Evolutionary conservation across 1,140 invertebrate genomes (phyloP), one percentile per base, ranked within the genome.

Genomic region (Venustaconcha ellipsiformis): DNA sequence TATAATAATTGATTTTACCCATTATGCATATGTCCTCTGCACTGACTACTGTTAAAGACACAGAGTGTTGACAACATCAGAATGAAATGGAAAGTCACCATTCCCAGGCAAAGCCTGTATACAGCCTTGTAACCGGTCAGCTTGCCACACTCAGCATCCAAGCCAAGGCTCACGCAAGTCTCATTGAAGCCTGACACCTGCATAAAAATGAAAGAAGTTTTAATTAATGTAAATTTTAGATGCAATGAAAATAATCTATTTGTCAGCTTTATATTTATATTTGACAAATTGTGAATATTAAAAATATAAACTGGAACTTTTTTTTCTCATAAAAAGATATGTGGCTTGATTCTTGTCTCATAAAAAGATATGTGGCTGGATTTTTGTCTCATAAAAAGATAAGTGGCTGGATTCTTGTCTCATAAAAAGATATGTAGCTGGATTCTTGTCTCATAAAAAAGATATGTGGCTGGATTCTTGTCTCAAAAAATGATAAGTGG

Each of bases 41-140:
- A 90, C 58, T 87, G 86, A 74, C 86, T 81, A 77, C 89, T 90
- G n/a, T 80, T 88, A 14, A 82, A 83, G 12, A 91, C 86, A 82
- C 86, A 88, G 23, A 87, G 76, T 48, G 89, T 90, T n/a, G 89
- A 48, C 0, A 90, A 12, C 78, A 88, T 83, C 64, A 91, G 78
- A 56, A 90, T 62, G 48, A 89, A 83, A 76, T 87, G 85, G 72
- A 90, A 91, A 1, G 82, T 83, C 18, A 90, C 86, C 67, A 91
- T 83, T 17, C 88, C 90, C 57, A 91, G 86, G 74, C 89, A 88
- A 37, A 91, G 71, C 71, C 91, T 80, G 73, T 91, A 92, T 15
- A 91, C 90, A 58, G 90, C 90, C 79, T 90, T 86, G 74, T 91
- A 91, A 17, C 91, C 91, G 20, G 88, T 83, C 66, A 91, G 77